These are phyloP conservation scores for Cremastinae sp. DNA, from an alignment of 2,888 invertebrate genomes.

Conservation along the genomic window DNA sequence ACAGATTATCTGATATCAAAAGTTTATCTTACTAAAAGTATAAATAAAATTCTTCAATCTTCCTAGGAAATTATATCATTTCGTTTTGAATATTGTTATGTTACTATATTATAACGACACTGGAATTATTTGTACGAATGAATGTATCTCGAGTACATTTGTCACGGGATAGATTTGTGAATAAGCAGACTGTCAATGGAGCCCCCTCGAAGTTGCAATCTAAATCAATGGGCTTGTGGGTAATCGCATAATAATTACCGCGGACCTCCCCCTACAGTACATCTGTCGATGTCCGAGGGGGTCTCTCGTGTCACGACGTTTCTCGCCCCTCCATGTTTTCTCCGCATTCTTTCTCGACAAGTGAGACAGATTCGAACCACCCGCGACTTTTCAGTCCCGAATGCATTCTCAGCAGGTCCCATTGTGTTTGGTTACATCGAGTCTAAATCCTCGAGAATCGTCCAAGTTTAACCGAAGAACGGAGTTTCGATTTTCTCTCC, in stretches of 20 bases:
- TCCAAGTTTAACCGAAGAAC: not conserved
- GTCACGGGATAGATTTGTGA: conserved; percentile 32
- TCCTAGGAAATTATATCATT: too few species aligned
- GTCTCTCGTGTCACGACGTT: conserved; percentile 57
- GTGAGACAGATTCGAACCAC: conserved; percentile 64
- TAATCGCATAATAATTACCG: conserved; percentile 80
- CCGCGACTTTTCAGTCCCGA: conserved; percentile 69
- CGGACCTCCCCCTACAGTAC: conserved; percentile 76
- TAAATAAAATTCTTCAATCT: too few species aligned
- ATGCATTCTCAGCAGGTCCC: conserved; percentile 75
- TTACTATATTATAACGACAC: conserved; percentile 6
- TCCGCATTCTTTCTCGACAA: not conserved
- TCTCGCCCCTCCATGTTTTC: conserved; percentile 36
- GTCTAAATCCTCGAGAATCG: conserved; percentile 58
- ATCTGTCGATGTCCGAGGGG: conserved; percentile 76
- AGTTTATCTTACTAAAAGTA: too few species aligned
- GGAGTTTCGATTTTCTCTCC: conserved; percentile 1
- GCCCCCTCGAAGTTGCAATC: conserved; percentile 76
- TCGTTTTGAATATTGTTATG: too few species aligned
- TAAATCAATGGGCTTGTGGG: conserved; percentile 80
- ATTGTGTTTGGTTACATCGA: conserved; percentile 72
- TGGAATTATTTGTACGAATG: conserved; percentile 33
- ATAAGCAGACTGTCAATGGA: conserved; percentile 65
- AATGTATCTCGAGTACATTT: conserved; percentile 42
- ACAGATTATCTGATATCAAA: too few species aligned